These are phyloP conservation scores for Caenorhabditis latens DNA, from an alignment of 1,140 invertebrate genomes.

Conservation along the genomic window DNA sequence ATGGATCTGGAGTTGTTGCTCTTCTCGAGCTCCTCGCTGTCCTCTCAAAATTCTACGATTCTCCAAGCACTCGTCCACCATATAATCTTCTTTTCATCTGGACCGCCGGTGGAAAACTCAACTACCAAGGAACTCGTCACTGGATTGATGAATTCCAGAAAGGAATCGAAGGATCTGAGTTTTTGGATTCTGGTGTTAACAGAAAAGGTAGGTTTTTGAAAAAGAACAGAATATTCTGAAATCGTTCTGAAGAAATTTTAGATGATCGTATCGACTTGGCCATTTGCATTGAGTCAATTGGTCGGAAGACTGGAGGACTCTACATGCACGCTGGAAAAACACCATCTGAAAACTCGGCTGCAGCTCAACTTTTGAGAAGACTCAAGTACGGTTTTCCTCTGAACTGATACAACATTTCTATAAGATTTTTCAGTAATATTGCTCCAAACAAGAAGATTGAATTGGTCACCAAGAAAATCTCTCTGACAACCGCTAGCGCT, in stretches of 20 bases:
- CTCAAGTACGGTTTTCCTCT: conserved; percentile 78
- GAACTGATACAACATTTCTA: not conserved
- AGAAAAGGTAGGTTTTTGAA: conserved; percentile 51
- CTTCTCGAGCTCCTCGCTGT: conserved; percentile 89
- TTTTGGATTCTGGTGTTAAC: conserved; percentile 27
- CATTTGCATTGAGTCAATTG: conserved; percentile 89
- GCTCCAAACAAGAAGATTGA: conserved; percentile 82
- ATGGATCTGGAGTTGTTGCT: conserved; percentile 90
- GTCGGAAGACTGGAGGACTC: conserved; percentile 81
- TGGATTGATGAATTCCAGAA: conserved; percentile 93
- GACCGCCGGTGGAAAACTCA: conserved; percentile 91
- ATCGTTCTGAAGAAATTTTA: not conserved
- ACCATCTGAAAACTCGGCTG: conserved; percentile 87
- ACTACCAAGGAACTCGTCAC: conserved; percentile 94
- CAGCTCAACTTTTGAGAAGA: conserved; percentile 82
- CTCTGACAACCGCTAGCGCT: conserved; percentile 89
- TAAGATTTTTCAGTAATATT: conserved; percentile 76
- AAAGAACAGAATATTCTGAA: too few species aligned
- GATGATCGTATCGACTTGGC: conserved; percentile 82
- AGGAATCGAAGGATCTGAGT: conserved; percentile 83
- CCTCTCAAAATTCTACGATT: conserved; percentile 91
- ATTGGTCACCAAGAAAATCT: conserved; percentile 95
- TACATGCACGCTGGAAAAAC: conserved; percentile 95
- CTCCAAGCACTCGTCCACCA: conserved; percentile 84
- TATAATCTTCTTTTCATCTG: conserved; percentile 91